Evolutionary conservation across 1,140 invertebrate genomes (phyloP), one percentile per base, ranked within the genome.

Genomic region (Papilio helenus): DNA sequence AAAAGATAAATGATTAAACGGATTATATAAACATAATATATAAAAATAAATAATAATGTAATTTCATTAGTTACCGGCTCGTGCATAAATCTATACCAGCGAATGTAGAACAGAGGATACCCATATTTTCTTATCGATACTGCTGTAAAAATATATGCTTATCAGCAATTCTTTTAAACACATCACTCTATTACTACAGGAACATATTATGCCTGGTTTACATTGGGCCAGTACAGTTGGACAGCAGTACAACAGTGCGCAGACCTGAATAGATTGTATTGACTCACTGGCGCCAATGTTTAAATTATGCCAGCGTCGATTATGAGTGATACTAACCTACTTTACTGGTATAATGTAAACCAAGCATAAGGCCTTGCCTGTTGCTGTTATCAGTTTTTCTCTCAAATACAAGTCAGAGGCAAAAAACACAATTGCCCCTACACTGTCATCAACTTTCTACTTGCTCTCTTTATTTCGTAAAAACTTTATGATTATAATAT

Each of bases 81-180:
- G 61, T 68, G 61, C 61, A 68, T 16, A 68, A 29, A 68, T 68
- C 26, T 68, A 68, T 29, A 29, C 61, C 61, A 12, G 61, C 12
- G 61, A 68, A 68, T 14, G 61, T 14, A 7, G 61, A 68, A 29
- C 23, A 29, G 5, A 68, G 12, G 26, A 68, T 68, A 29, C 61
- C 61, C 61, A 68, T 68, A 0, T 68, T 34, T 29, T 16, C 3
- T 68, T 68, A 68, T 68, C 18, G 26, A 14, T 14, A 26, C 23
- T 29, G 55, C 78, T 82, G 79, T 23, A 72, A 80, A n/a, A 58
- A 16, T 2, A 61, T 26, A 61, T 8, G 2, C 16, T 5, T 10
- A 12, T 26, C 4, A 9, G 26, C 61, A 68, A 29, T 68, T 55
- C 8, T n/a, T 20, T 5, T 8, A 20, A 20, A 8, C 20, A 55